Conservation (phyloP, 2,113 vertebrate species). For the Megalops atlanticus region DNA sequence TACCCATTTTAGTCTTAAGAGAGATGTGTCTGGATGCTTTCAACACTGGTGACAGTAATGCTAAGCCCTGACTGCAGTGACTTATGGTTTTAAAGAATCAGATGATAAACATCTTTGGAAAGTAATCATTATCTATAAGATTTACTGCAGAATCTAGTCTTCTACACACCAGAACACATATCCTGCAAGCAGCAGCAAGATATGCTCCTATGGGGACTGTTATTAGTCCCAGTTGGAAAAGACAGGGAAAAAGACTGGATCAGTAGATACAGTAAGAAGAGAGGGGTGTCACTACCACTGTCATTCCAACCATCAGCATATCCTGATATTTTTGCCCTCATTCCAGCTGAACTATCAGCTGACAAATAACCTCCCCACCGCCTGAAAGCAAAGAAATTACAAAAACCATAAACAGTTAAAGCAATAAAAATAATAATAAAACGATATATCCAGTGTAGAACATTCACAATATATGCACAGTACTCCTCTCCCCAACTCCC, state of each 20-base stretch:
- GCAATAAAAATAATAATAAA: constrained; percentile 53
- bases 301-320: not conserved
- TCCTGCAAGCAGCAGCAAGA: not conserved
- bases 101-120: not conserved
- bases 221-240: not conserved
- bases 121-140: not conserved
- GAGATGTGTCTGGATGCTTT: not conserved
- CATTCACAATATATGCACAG: constrained; percentile 72
- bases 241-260: not conserved
- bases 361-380: constrained; percentile 54
- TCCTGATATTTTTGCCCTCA: not conserved
- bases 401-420: constrained; percentile 41
- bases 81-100: not conserved
- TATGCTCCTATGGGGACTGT: not conserved
- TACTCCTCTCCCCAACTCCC: constrained; percentile 55
- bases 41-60: not conserved
- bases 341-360: constrained; percentile 30
- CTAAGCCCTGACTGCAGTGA: not conserved
- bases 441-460: constrained; percentile 77
- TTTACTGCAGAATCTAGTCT: not conserved
- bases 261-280: not conserved
- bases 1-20: too few relatives aligned
- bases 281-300: not conserved
- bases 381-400: constrained; percentile 48
- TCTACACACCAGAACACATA: too few relatives aligned